phyloP scores from a whole-genome alignment of 64 coral and sea anemone genomes.

The Stichodactyla mertensii region DNA sequence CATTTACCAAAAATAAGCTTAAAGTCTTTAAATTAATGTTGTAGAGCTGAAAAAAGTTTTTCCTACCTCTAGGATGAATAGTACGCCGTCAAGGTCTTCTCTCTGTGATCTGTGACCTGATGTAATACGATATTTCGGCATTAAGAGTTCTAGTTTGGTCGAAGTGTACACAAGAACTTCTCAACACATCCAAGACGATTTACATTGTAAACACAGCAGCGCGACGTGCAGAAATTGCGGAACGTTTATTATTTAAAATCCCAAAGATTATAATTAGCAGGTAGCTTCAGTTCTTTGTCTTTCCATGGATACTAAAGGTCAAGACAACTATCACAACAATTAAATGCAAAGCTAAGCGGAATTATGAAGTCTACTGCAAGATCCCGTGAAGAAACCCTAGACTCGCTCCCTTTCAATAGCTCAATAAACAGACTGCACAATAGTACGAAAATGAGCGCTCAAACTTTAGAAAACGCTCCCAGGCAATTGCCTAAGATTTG shows the following conservation, averaged over 20 bases:
- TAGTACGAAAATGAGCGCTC: not conserved
- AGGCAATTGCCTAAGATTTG: not conserved
- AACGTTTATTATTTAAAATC: not conserved
- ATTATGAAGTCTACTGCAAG: not conserved
- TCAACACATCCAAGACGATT: slow-evolving; percentile 21
- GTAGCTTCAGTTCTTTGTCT: not conserved
- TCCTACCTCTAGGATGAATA: slow-evolving; percentile 90
- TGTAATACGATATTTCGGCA: not conserved
- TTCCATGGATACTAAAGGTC: slow-evolving; percentile 10
- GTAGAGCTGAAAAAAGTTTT: not conserved
- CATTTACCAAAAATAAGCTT: not conserved
- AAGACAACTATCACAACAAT: not conserved
- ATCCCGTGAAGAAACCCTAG: not conserved
- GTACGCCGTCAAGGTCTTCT: slow-evolving; percentile 86
- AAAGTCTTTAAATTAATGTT: not conserved
- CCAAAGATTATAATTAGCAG: not conserved
- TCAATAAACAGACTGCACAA: not conserved
- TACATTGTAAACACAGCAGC: slow-evolving; percentile 28
- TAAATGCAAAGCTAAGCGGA: not conserved
- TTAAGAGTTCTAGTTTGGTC: not conserved
- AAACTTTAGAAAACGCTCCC: not conserved
- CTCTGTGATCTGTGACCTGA: slow-evolving; percentile 80
- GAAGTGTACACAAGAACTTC: not conserved
- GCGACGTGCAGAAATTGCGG: slow-evolving; percentile 3
- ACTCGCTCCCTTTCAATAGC: not conserved